Evolutionary conservation across 2,113 vertebrate species (phyloP).

Genomic region (Mungos mungo): DNA sequence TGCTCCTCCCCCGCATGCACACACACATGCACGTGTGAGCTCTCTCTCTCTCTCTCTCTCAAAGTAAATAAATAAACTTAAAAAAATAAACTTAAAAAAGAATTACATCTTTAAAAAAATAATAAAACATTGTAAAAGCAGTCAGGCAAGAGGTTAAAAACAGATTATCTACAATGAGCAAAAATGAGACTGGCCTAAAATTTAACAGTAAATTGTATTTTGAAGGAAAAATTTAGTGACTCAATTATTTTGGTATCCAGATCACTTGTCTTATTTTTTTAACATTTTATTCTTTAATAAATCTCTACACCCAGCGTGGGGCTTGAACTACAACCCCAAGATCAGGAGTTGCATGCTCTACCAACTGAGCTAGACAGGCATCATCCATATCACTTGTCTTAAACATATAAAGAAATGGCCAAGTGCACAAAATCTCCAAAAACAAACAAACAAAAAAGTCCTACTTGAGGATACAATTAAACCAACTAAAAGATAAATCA

Average conservation of each 20-base stretch:
- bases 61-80: too few relatives aligned
- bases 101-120: too few relatives aligned
- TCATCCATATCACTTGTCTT: background rate
- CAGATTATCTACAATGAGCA: background rate
- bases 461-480: background rate
- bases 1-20: too few relatives aligned
- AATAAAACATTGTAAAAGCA: background rate
- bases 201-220: conserved; percentile 6
- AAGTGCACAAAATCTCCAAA: background rate
- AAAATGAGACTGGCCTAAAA: background rate
- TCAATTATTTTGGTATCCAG: background rate
- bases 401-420: background rate
- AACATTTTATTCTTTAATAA: background rate
- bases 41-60: too few relatives aligned
- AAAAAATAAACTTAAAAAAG: too few relatives aligned
- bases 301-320: background rate
- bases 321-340: background rate
- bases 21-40: too few relatives aligned
- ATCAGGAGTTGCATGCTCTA: background rate
- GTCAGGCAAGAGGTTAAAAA: background rate
- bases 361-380: background rate
- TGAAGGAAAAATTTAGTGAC: background rate
- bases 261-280: background rate
- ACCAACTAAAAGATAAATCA: background rate
- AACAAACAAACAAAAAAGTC: background rate